Conservation (phyloP, 2,113 vertebrate species). For the Tetraodon nigroviridis region DNA sequence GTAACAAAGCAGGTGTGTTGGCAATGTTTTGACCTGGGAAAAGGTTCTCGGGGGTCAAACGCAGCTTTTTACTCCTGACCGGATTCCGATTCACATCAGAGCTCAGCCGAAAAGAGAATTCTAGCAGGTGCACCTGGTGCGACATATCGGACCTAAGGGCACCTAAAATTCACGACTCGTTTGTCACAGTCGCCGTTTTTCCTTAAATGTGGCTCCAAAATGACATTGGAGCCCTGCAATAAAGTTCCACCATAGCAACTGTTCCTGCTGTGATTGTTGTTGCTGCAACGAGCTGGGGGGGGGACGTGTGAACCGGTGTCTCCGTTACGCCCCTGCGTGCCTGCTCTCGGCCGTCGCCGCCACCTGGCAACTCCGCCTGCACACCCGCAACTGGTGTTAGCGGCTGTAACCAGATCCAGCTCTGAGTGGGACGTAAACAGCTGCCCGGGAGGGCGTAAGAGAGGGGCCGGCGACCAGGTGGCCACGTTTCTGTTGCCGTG, state of each 20-base stretch:
- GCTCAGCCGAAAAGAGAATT: not conserved
- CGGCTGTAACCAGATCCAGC: conserved; percentile 37
- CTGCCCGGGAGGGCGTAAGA: conserved; percentile 38
- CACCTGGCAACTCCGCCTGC: conserved; percentile 50
- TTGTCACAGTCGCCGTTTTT: conserved; percentile 15
- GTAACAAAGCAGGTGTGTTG: too few relatives aligned
- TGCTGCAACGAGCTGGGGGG: conserved; percentile 9
- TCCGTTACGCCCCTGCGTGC: conserved; percentile 32
- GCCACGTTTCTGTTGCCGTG: conserved; percentile 20
- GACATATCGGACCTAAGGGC: not conserved
- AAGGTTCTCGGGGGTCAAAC: not conserved
- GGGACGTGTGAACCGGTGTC: conserved; percentile 23
- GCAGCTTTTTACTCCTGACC: not conserved
- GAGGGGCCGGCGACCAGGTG: conserved; percentile 10
- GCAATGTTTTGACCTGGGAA: too few relatives aligned
- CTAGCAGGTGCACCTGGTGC: too few relatives aligned
- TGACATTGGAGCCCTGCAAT: conserved; percentile 32
- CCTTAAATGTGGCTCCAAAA: not conserved
- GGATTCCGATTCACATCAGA: not conserved
- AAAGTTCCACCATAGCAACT: conserved; percentile 42
- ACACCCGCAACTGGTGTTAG: too few relatives aligned
- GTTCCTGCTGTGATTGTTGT: conserved; percentile 42
- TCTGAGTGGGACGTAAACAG: conserved; percentile 51
- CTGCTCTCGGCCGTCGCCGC: conserved; percentile 23
- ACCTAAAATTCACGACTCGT: conserved; percentile 16